Percentiles rank a stretch among this genome's conserved stretches.
Conservation (phyloP, 1,140 invertebrate genomes). For the Ylistrum balloti region DNA sequence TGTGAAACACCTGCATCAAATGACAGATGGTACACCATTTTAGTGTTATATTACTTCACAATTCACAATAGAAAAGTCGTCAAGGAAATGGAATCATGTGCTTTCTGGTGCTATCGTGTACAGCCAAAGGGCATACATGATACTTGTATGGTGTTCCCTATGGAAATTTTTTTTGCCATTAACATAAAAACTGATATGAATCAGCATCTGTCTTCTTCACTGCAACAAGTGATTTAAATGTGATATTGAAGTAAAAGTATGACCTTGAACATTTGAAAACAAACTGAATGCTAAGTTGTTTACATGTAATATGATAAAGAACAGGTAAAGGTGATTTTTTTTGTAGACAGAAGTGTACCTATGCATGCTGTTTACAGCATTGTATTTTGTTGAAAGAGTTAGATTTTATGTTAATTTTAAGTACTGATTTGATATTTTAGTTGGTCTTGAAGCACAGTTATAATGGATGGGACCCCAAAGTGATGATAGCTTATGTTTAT, state of each 20-base stretch:
- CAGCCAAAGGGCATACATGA: not conserved
- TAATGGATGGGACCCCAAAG: no score
- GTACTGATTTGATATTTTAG: no score
- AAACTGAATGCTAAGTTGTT: not conserved
- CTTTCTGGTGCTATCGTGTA: conserved; percentile 28
- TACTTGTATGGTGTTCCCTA: not conserved
- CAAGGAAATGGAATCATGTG: not conserved
- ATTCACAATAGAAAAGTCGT: not conserved
- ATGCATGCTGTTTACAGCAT: no score
- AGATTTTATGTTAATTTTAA: no score
- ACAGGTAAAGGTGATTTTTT: not conserved
- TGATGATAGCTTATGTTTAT: no score
- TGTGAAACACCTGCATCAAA: conserved; percentile 25
- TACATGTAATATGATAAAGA: not conserved
- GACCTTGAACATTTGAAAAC: conserved; percentile 34
- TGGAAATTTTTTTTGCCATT: not conserved
- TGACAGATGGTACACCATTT: conserved; percentile 3
- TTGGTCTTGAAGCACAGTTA: no score
- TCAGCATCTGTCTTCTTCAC: not conserved
- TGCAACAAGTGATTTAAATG: conserved; percentile 26
- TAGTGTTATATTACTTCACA: conserved; percentile 1
- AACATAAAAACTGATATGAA: not conserved
- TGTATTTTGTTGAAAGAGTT: no score
- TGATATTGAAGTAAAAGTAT: not conserved
- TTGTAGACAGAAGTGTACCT: not conserved